Evolutionary conservation across 2,888 invertebrate species (phyloP), one percentile per base, ranked within the genome.

Genomic region (Agrotis clavis): DNA sequence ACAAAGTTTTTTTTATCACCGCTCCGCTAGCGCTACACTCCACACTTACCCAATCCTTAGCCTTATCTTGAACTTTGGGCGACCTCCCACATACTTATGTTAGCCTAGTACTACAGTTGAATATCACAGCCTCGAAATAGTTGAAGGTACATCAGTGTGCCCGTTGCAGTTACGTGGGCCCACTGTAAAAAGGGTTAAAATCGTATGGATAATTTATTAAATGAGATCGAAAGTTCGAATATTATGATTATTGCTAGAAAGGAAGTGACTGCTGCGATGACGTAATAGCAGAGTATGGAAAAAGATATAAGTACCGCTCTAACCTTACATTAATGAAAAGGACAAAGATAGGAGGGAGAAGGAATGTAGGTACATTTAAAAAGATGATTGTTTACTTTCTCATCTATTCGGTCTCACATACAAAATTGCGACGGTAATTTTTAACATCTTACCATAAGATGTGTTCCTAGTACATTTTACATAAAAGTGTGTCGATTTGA

Each of bases 121-220:
- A 18, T 67, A 71, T 79, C 76, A 78, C 81, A 78, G 76, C 56
- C 78, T 70, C 35, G 78, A 78, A n/a, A 78, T 69, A 14, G 60
- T 62, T n/a, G 48, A 16, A 11, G 53, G 53, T 56, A 75, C 53
- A n/a, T 80, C 78, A 11, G 53, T 47, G 14, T 62, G 81, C 25
- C 69, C 81, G 11, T 79, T 69, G 67, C 35, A 13, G 61, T 56
- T 67, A 51, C 21, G 45, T 61, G 51, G 64, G 13, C 25, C 16
- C 19, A 59, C 78, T 78, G 77, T 41, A 79, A 78, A n/a, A 59
- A 21, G 19, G 50, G 19, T 25, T 53, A 13, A 9, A 14, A 25
- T 30, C 19, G 3, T 48, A 11, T 1, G 41, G 9, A 9, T 4
- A 41, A 41, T 11, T 35, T 7, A 35, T 35, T 9, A 35, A 35